Base-by-base conservation (phyloP, 2,888 invertebrate genomes). In the Zaprionus bogoriensis region DNA sequence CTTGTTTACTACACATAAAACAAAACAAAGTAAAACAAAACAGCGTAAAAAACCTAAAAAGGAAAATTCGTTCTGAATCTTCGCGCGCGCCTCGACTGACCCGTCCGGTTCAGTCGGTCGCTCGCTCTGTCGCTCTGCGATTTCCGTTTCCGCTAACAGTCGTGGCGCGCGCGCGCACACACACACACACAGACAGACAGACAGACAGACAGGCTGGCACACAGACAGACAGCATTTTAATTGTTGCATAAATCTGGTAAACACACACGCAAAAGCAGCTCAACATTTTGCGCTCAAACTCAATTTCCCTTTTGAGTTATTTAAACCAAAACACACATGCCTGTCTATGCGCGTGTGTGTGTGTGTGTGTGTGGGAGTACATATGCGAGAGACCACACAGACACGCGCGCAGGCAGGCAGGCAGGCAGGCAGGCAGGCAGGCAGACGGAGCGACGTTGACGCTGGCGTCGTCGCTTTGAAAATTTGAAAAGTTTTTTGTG, bases 401-500 rank as follows among this genome's bases (percentile, higher is more conserved):
- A 36, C 30, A n/a, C 32, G 42, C 6, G 28, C 28, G 32, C 19
- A 46, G 17, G 36, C 45, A 25, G 9, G 27, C n/a, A 39, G 30
- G 36, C n/a, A n/a, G n/a, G n/a, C n/a, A n/a, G n/a, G n/a, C n/a
- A n/a, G n/a, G n/a, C 42, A 54, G 42, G 59, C 42, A 57, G 51
- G 64, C 67, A 59, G 55, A 65, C 41, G 65, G 60, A 54, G 72
- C 45, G 63, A 61, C 61, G 52, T 57, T 60, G 68, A 51, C 55
- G 41, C 28, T 51, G 74, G 51, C 54, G 73, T 23, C 57, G 78
- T 47, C 60, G 70, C 66, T 66, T 82, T 84, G 74, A 67, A 76
- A 82, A 82, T 85, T 80, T 80, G 64, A 78, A 84, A 83, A 79
- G 85, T 80, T 80, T 87, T 84, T 87, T 78, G 74, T 75, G 76